Evolutionary conservation across 2,888 invertebrate species (phyloP), one percentile per base, ranked within the genome.

Genomic region (Gymnosoma rotundatum): DNA sequence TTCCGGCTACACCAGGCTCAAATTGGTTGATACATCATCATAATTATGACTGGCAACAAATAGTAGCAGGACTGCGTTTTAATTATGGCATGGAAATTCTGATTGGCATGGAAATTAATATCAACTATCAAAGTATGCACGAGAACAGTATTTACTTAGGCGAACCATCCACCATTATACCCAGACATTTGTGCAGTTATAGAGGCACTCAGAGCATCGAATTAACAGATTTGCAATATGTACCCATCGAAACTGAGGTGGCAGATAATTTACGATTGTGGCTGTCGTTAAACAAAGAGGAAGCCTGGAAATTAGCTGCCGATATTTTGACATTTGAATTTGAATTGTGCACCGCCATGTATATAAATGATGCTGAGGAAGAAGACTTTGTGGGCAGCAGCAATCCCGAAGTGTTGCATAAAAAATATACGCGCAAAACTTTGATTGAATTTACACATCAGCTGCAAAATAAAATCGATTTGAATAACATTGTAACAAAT

Each of bases 101-200:
- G 8, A 89, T 91, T 10, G 92, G 92, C 4, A 61, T 92, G 18
- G 88, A 89, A 0, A 83, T 92, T 1, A 88, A 88, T 20, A 87
- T 89, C 36, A 91, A 92, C 75, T 88, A 88, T 61, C 87, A 74
- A 8, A 89, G 87, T 18, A 87, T 88, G 9, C 87, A 88, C 21
- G 90, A 91, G 60, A 90, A 90, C 76, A 90, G 90, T 66, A 87
- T 91, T 16, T 91, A 90, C 36, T 78, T 91, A 16, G 88, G 84
- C 1, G 90, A 90, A 12, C 90, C 91, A 0, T 86, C 86, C 14
- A 91, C 90, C 0, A 25, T 92, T 6, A 86, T 91, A 14, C 90
- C 90, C 1, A 52, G 78, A 0, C 86, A 88, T 1, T 85, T 91
- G 36, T 90, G 90, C 61, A 88, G 84, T 63, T 83, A 76, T 2